Conservation (phyloP, 2,113 vertebrate species). For the Corapipo altera region DNA sequence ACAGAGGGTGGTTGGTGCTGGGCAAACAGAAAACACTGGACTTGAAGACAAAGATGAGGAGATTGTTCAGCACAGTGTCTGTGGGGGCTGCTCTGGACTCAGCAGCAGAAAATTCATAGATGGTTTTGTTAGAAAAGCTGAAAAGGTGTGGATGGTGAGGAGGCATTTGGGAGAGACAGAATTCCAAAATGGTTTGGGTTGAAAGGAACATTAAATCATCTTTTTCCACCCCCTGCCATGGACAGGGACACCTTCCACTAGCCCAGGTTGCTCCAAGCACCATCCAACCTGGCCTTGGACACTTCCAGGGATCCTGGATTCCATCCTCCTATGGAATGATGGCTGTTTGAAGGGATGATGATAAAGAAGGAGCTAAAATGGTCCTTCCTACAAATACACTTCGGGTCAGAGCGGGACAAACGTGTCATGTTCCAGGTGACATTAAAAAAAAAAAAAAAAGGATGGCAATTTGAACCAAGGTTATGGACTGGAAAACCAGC, state of each 20-base stretch:
- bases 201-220: background rate
- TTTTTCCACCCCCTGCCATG: background rate
- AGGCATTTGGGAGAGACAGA: background rate
- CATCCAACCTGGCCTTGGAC: background rate
- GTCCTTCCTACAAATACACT: background rate
- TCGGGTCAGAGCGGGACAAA: background rate
- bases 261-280: background rate
- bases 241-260: background rate
- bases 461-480: background rate
- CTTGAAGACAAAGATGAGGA: background rate
- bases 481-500: background rate
- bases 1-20: background rate
- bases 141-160: too few relatives aligned
- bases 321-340: background rate
- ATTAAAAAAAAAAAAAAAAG: background rate
- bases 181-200: background rate
- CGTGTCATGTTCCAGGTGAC: too few relatives aligned
- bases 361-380: background rate
- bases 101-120: background rate
- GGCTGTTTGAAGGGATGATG: background rate
- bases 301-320: background rate
- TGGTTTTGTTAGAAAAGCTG: background rate
- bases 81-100: background rate
- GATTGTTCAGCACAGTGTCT: background rate
- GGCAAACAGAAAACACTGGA: background rate